These are phyloP conservation scores for Chironomus tepperi DNA, from an alignment of 1,140 invertebrate genomes.

Conservation along the genomic window DNA sequence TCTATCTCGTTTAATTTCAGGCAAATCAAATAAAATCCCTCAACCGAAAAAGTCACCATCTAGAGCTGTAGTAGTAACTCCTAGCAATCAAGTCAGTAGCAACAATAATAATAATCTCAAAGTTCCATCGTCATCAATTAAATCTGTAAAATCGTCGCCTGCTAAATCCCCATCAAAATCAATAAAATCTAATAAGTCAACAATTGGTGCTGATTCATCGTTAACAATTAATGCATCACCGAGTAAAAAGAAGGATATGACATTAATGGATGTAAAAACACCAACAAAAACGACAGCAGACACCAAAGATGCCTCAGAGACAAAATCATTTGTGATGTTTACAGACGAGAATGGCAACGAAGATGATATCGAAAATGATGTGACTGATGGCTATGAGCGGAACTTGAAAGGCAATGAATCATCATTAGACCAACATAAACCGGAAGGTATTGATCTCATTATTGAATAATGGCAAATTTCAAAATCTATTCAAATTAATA, in stretches of 20 bases:
- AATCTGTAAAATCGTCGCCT: not conserved
- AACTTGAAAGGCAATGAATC: not conserved
- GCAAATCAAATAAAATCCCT: not conserved
- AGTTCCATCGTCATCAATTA: not conserved
- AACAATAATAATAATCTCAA: not conserved
- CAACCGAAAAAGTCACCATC: not conserved
- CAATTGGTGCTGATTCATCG: not conserved
- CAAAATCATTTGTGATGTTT: slow-evolving; percentile 12
- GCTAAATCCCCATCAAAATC: not conserved
- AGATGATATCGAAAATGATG: not conserved
- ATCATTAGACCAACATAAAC: not conserved
- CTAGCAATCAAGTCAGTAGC: not conserved
- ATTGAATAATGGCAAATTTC: not conserved
- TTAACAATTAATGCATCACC: not conserved
- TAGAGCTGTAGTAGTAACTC: not conserved
- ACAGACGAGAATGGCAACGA: not conserved
- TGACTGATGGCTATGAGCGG: not conserved
- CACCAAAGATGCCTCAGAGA: not conserved
- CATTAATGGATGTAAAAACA: no score
- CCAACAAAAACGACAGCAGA: no score
- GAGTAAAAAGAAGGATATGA: not conserved
- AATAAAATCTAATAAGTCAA: not conserved
- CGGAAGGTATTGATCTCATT: slow-evolving; percentile 19
- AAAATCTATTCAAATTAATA: not conserved
- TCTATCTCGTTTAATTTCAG: not conserved